Conservation (phyloP, 1,140 invertebrate species). For the Harlomillsia oculata region DNA sequence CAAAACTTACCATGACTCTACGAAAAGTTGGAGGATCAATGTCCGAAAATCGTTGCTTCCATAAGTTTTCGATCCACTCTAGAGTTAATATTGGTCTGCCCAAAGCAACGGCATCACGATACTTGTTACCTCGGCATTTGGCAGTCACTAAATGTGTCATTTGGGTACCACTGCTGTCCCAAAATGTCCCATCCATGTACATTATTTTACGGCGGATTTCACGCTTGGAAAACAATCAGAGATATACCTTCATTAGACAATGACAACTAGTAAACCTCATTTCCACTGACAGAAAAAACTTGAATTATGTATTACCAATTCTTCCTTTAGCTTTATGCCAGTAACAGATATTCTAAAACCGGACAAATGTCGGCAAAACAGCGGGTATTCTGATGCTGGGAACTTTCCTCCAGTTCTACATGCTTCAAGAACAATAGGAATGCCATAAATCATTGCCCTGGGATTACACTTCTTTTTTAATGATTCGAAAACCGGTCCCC, state of each 20-base stretch:
- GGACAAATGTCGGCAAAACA: constrained; percentile 20
- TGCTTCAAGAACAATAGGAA: constrained; percentile 14
- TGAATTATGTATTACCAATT: constrained; percentile 17
- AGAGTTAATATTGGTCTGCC: constrained; percentile 75
- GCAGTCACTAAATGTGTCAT: constrained; percentile 84
- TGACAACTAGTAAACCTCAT: neutral
- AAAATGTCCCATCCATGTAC: constrained; percentile 32
- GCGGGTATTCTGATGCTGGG: constrained; percentile 25
- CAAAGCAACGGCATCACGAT: constrained; percentile 72
- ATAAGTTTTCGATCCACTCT: constrained; percentile 76
- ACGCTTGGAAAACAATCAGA: constrained; percentile 10
- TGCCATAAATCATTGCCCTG: constrained; percentile 27
- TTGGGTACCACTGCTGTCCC: constrained; percentile 16
- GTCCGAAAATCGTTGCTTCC: constrained; percentile 47
- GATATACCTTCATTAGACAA: neutral
- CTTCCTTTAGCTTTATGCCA: constrained; percentile 26
- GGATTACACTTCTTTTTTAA: constrained; percentile 9
- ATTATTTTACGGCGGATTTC: constrained; percentile 29
- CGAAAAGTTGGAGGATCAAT: neutral
- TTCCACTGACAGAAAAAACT: neutral
- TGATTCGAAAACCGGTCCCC: constrained; percentile 26
- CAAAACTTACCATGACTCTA: no score
- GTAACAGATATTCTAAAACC: constrained; percentile 24
- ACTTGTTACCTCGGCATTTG: constrained; percentile 75
- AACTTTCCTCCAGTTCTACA: constrained; percentile 6